Evolutionary conservation across 2,888 invertebrate genomes (phyloP), one percentile per base, ranked within the genome.

Genomic region (Dyspetes luteomarginatus): DNA sequence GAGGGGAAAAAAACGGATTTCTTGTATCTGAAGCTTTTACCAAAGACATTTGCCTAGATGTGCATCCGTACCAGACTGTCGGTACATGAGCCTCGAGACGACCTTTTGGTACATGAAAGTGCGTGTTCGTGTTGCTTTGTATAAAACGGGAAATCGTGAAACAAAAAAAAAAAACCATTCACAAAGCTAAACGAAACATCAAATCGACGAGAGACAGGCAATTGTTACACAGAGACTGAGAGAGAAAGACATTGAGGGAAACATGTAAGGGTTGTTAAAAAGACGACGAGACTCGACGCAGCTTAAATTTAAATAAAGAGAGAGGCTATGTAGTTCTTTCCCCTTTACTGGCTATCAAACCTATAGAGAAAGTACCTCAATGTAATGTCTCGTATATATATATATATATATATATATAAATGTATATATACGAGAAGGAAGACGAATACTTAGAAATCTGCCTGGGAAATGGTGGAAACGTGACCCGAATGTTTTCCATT

Each of bases 301-400:
- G 74, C 64, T 79, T 50, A 74, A 71, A 80, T 75, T 80, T 80
- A 71, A 80, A 80, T 71, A 75, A 80, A 75, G 67, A 75, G 79
- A 60, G 80, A 84, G 84, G 83, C 80, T 83, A 62, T 30, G 62
- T 48, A 62, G 19, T n/a, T 36, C 7, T 17, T 50, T 65, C 52
- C 30, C 30, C 28, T 69, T 60, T 45, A 19, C 78, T 83, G 30
- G 56, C 82, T 77, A 83, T 85, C 79, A 76, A 83, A 80, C 77
- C 12, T 9, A 28, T 28, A 22, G 19, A 41, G 22, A 58, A 41
- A 22, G n/a, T 24, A 58, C 4, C n/a, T n/a, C 24, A 52, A 7
- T n/a, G n/a, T n/a, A n/a, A n/a, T n/a, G n/a, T 9, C 52, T n/a
- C 12, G 1, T 9, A 28, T 56, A 45, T 9, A 15, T 45, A 45